A percentile compares a stretch with the other conserved stretches of the same genome.
Evolutionary conservation across 1,140 invertebrate genomes (phyloP).

Genomic region (Brachionus rubens): DNA sequence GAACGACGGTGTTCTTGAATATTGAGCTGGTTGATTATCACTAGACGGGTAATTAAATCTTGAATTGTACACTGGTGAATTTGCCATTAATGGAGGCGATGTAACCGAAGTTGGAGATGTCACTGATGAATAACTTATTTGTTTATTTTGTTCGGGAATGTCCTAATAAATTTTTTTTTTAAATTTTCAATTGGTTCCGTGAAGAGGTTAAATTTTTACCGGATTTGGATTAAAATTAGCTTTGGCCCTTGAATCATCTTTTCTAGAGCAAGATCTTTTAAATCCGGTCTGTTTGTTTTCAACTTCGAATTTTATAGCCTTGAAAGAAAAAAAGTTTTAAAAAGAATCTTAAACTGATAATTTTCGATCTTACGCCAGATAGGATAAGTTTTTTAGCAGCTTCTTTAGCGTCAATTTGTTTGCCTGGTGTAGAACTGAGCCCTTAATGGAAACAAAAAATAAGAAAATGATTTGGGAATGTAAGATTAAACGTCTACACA

Average conservation of each 20-base stretch:
- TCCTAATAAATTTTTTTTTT: not conserved
- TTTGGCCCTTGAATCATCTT: not conserved
- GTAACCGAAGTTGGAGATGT: conserved; percentile 19
- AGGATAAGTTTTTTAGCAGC: conserved; percentile 31
- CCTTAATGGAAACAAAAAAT: not conserved
- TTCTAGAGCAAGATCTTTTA: conserved; percentile 22
- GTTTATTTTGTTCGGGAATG: conserved; percentile 9
- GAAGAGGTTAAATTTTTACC: too few relatives aligned
- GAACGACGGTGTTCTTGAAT: not conserved
- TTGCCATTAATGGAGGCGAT: not conserved
- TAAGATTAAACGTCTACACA: too few relatives aligned
- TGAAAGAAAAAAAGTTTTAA: not conserved
- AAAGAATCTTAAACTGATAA: not conserved
- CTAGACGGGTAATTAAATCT: conserved; percentile 5
- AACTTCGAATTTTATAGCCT: conserved; percentile 28
- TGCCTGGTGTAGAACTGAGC: not conserved
- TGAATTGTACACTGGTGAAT: not conserved
- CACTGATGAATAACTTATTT: conserved; percentile 38
- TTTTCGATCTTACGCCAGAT: conserved; percentile 5
- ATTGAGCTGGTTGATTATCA: not conserved
- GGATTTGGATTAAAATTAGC: conserved; percentile 16
- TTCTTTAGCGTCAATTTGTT: conserved; percentile 40
- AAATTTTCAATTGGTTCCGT: too few relatives aligned
- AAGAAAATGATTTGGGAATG: too few relatives aligned
- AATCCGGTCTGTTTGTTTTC: conserved; percentile 40